Percentiles rank a stretch among this genome's conserved stretches.
Evolutionary conservation across 2,113 vertebrate species (phyloP).

Genomic region (Elanoides forficatus): DNA sequence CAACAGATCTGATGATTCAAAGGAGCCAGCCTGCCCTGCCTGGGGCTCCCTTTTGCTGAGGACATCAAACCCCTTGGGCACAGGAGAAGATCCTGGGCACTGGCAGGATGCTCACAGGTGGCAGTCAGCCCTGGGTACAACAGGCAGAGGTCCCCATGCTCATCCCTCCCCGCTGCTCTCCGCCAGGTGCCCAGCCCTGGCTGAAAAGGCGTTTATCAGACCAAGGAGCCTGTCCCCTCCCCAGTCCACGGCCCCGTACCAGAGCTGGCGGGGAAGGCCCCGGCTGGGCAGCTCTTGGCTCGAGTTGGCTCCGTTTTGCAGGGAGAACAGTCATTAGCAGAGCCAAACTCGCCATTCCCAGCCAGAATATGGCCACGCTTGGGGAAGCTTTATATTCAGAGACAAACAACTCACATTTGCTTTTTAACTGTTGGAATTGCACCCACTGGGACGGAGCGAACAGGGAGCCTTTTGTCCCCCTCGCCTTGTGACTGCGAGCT

Average conservation of each 20-base stretch:
- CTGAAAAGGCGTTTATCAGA: neutral
- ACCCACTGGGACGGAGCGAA: constrained; percentile 44
- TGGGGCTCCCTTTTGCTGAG: neutral
- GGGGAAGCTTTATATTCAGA: constrained; percentile 32
- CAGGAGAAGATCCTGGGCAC: accelerated
- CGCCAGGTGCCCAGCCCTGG: accelerated
- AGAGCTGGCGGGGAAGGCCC: accelerated
- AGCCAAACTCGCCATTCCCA: constrained; percentile 30
- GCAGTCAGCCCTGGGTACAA: neutral
- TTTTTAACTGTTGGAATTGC: constrained; percentile 38
- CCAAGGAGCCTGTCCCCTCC: neutral
- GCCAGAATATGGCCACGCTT: constrained; percentile 28
- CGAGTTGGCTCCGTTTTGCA: neutral
- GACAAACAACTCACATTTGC: constrained; percentile 42
- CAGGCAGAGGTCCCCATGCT: neutral
- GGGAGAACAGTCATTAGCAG: neutral
- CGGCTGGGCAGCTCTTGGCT: neutral
- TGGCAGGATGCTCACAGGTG: neutral
- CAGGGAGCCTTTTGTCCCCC: constrained; percentile 61
- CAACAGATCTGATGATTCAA: neutral
- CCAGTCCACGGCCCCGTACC: neutral
- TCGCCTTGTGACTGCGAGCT: constrained; percentile 53
- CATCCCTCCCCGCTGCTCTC: accelerated
- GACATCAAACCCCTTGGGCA: neutral
- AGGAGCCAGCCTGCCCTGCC: neutral